Conservation (phyloP, 2,888 invertebrate genomes). For the Leptodirus hochenwartii region DNA sequence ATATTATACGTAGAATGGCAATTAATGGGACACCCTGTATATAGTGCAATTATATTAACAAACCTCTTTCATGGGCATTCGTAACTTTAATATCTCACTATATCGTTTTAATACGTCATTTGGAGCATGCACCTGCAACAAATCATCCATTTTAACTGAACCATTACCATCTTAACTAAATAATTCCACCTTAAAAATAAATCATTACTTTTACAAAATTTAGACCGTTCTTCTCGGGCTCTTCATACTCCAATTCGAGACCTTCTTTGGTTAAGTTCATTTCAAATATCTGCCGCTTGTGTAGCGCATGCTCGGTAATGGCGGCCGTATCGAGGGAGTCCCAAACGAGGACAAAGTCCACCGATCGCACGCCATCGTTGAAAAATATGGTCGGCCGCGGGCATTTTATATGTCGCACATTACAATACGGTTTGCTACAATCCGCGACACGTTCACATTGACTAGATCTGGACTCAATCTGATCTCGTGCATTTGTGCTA, state of each 20-base stretch:
- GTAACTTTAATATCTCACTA: slow-evolving; percentile 77
- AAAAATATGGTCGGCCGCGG: slow-evolving; percentile 42
- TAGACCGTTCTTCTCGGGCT: slow-evolving; percentile 44
- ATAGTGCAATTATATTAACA: slow-evolving; percentile 13
- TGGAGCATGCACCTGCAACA: slow-evolving; percentile 73
- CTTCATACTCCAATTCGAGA: slow-evolving; percentile 51
- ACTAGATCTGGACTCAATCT: no score
- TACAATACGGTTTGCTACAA: no score
- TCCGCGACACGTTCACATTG: no score
- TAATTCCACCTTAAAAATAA: slow-evolving; percentile 6
- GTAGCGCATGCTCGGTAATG: slow-evolving; percentile 22
- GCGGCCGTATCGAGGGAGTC: slow-evolving; percentile 38
- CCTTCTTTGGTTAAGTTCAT: slow-evolving; percentile 55
- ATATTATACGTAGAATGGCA: no score
- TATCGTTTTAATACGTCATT: slow-evolving; percentile 66
- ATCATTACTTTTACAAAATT: slow-evolving; percentile 60
- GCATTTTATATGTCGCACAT: slow-evolving; percentile 15
- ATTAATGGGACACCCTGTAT: no score
- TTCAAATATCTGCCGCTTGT: slow-evolving; percentile 46
- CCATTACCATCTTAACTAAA: slow-evolving; percentile 5
- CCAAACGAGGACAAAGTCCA: slow-evolving; percentile 69
- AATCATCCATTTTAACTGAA: no score
- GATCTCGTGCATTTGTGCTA: no score
- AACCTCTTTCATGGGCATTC: slow-evolving; percentile 88
- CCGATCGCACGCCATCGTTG: slow-evolving; percentile 47